Conservation (phyloP, 1,140 invertebrate species). For the Drosophila nebulosa region DNA sequence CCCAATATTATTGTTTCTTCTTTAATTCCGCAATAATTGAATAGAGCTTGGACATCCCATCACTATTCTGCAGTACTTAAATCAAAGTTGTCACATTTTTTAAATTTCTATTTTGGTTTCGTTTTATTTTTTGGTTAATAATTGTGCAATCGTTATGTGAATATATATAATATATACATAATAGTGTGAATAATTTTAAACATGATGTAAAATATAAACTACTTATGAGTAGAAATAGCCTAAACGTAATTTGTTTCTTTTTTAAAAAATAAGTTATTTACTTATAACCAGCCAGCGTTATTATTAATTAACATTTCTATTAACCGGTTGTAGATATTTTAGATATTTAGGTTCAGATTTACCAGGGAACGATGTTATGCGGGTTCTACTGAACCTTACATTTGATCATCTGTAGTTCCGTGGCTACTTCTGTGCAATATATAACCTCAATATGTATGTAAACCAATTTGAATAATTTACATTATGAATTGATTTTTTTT, state of each 20-base stretch:
- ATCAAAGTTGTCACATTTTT: slow-evolving; percentile 28
- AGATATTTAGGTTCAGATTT: no score
- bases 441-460: no score
- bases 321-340: background rate
- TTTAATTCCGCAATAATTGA: slow-evolving; percentile 22
- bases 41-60: slow-evolving; percentile 43
- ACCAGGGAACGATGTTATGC: no score
- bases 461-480: no score
- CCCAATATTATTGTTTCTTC: slow-evolving; percentile 11
- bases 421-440: no score
- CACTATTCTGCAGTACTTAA: slow-evolving; percentile 60
- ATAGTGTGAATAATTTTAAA: slow-evolving; percentile 56
- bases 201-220: slow-evolving; percentile 45
- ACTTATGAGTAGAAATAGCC: slow-evolving; percentile 7
- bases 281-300: no score
- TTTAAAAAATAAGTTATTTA: no score
- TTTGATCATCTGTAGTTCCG: no score
- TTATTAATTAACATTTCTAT: background rate
- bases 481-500: no score
- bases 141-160: slow-evolving; percentile 65
- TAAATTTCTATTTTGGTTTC: slow-evolving; percentile 23
- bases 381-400: no score
- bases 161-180: slow-evolving; percentile 52
- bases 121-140: slow-evolving; percentile 30
- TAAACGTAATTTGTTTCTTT: background rate